Evolutionary conservation across 2,888 invertebrate species (phyloP), one percentile per base, ranked within the genome.

Genomic region (Papilio demoleus): DNA sequence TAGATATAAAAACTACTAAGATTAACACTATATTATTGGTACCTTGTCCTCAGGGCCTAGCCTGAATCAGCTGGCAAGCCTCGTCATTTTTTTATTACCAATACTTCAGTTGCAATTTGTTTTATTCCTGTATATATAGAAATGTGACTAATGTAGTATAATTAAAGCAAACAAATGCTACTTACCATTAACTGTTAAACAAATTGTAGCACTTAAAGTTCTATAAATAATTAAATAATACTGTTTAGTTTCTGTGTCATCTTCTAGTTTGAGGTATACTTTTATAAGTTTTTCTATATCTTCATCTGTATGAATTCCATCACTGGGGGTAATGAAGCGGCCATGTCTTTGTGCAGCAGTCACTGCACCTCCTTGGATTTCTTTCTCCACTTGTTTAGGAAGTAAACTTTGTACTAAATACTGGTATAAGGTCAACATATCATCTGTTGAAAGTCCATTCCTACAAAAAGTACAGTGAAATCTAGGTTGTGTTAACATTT

Each of bases 351-450:
- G 88, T 0, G 93, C 93, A 1, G 90, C 87, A 1, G 91, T 87
- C 79, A 83, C 94, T 72, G 96, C 95, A 12, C 95, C 96, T 11
- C 96, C 95, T 81, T 95, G 95, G 14, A 96, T 88, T 81, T 96
- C 96, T 60, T 94, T 94, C 75, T 95, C 95, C 19, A 95, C 92
- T 87, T 95, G 95, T 80, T 95, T 95, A 12, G 97, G 97, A 72
- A 98, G 93, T 50, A 98, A 90, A 70, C 96, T 96, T 71, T 95
- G 95, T 40, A 96, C 94, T 77, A 98, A 92, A 90, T 98, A 98
- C 74, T 97, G 96, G 86, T 98, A 98, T 70, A 99, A 93, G 12
- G 97, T 95, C 79, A 97, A 96, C 94, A 98, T 96, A 85, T 99
- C 97, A 70, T 93, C 93, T 63, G 96, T 96, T 76, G 96, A 95